A percentile compares a stretch with the other conserved stretches of the same genome.
These are phyloP conservation scores for Semicossyphus pulcher DNA, from an alignment of 2,113 vertebrate genomes.

Conservation along the genomic window DNA sequence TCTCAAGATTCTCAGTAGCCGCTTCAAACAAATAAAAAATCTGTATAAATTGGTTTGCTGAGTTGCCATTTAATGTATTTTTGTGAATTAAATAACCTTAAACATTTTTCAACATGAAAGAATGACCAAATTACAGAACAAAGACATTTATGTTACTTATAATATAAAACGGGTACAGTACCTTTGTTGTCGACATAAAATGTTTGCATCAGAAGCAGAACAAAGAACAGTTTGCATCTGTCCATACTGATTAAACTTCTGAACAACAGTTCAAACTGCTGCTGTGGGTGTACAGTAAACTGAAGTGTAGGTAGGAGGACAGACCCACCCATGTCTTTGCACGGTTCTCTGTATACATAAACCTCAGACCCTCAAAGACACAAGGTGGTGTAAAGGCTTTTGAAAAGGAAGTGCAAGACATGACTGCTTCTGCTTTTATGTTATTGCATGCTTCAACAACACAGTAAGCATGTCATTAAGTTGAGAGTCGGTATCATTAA, in stretches of 20 bases:
- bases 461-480: too few relatives aligned
- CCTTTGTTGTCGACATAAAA: not conserved
- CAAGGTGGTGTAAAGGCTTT: not conserved
- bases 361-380: not conserved
- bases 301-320: too few relatives aligned
- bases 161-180: not conserved
- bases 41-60: too few relatives aligned
- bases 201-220: not conserved
- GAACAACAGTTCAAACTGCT: not conserved
- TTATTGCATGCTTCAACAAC: too few relatives aligned
- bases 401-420: not conserved
- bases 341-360: not conserved
- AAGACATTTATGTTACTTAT: too few relatives aligned
- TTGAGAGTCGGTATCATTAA: too few relatives aligned
- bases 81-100: too few relatives aligned
- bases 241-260: not conserved
- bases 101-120: too few relatives aligned
- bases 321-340: not conserved
- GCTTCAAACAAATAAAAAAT: conserved; percentile 41
- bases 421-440: not conserved
- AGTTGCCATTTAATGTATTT: too few relatives aligned
- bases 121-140: not conserved
- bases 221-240: not conserved
- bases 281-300: not conserved
- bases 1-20: not conserved